A percentile compares a stretch with the other conserved stretches of the same genome.
phyloP scores from a whole-genome alignment of 2,888 invertebrate genomes.

The Morpho helenor region DNA sequence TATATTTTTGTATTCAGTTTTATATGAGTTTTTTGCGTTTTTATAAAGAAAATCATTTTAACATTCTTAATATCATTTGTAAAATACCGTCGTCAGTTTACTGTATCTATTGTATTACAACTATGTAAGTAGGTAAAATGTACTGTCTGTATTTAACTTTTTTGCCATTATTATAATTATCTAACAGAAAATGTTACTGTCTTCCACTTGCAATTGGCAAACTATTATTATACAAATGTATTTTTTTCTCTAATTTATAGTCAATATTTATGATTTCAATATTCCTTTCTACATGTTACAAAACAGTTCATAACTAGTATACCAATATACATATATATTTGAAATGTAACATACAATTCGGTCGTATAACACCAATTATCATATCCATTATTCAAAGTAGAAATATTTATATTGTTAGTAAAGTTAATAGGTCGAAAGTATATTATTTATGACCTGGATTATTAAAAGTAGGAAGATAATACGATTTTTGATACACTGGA shows the following conservation, averaged over 20 bases:
- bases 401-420: conserved; percentile 44
- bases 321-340: not conserved
- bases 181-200: not conserved
- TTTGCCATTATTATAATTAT: not conserved
- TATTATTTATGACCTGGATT: conserved; percentile 38
- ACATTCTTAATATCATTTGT: too few species aligned
- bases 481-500: conserved; percentile 63
- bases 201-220: conserved; percentile 7
- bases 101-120: too few species aligned
- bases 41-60: too few species aligned
- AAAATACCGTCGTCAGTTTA: too few species aligned
- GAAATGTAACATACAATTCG: conserved; percentile 9
- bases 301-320: not conserved
- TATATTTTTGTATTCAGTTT: not conserved
- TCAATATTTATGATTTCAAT: too few species aligned
- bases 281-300: too few species aligned
- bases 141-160: not conserved
- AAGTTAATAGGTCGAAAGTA: conserved; percentile 35
- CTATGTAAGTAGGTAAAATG: not conserved
- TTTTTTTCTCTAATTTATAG: too few species aligned
- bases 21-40: not conserved
- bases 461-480: conserved; percentile 35
- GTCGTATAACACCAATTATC: conserved; percentile 34
- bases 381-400: conserved; percentile 40
- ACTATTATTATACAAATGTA: not conserved